These are phyloP conservation scores for Drosophila paranaensis DNA, from an alignment of 2,888 invertebrate species.

Conservation along the genomic window DNA sequence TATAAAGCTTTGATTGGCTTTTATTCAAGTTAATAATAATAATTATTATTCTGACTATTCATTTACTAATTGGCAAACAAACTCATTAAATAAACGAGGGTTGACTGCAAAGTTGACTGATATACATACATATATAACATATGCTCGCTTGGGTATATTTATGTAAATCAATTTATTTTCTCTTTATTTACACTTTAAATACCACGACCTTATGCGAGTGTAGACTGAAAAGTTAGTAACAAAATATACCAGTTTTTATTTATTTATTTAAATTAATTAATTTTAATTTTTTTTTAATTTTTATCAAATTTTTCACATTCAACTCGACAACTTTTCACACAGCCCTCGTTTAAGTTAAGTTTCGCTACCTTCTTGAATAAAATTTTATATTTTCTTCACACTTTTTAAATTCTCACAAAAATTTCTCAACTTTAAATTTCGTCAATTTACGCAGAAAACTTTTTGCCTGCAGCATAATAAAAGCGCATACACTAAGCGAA, in stretches of 20 bases:
- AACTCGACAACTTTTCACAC: background rate
- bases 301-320: background rate
- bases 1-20: slow-evolving; percentile 15
- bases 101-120: no score
- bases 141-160: no score
- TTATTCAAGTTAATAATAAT: slow-evolving; percentile 16
- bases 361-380: background rate
- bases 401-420: background rate
- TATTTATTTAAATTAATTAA: no score
- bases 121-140: no score
- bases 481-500: slow-evolving; percentile 28
- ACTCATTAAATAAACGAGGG: background rate
- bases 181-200: no score
- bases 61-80: slow-evolving; percentile 6
- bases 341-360: background rate
- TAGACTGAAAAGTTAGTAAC: background rate
- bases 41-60: slow-evolving; percentile 6
- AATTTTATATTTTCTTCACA: background rate
- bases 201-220: background rate
- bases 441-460: background rate
- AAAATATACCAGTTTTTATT: no score
- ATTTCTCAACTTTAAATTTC: background rate
- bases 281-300: no score
- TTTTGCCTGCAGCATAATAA: slow-evolving; percentile 15
- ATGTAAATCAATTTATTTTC: no score